Evolutionary conservation across 2,888 invertebrate genomes (phyloP), one percentile per base, ranked within the genome.

Genomic region (Chrysina gloriosa): DNA sequence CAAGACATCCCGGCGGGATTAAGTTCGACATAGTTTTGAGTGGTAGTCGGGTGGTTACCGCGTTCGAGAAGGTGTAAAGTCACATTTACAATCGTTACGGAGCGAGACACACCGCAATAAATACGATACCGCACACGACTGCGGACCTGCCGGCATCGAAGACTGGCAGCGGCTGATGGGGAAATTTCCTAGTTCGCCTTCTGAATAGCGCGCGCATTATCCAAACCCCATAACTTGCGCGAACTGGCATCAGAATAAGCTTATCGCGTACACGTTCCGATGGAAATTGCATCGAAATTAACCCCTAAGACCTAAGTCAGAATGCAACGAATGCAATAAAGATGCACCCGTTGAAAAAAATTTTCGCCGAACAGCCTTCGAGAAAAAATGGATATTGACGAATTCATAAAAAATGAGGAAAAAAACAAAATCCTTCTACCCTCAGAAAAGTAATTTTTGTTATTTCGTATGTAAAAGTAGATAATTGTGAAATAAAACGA

Each of bases 171-270:
- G 54, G 19, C 54, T 56, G 54, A 56, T 56, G 54, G 54, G 14
- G 36, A 56, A 36, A 27, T 27, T 56, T 56, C 54, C 21, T 56
- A 36, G 36, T 36, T 56, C 36, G 54, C 27, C 21, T 52, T 52
- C 54, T 19, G 54, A 19, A 54, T 54, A 56, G 54, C 54, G 54
- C 54, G 54, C 54, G 54, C 54, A 56, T 56, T 56, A 56, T 56
- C 36, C 11, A 9, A 36, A 16, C 34, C 19, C 31, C 16, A 29
- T 52, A 52, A 52, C 52, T 52, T 52, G 52, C 52, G 52, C 52
- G 52, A 16, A 29, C 16, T 19, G 27, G 14, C 42, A 42, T 7
- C 14, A 19, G 7, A 42, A 42, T 42, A 11, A 14, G 42, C 6
- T 42, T 16, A 42, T 42, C 42, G 19, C 19, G 19, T 14, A 19